Percentiles rank a stretch among this genome's conserved stretches.
These are phyloP conservation scores for Cyclopterus lumpus DNA, from an alignment of 2,797 vertebrate genomes.

Conservation along the genomic window DNA sequence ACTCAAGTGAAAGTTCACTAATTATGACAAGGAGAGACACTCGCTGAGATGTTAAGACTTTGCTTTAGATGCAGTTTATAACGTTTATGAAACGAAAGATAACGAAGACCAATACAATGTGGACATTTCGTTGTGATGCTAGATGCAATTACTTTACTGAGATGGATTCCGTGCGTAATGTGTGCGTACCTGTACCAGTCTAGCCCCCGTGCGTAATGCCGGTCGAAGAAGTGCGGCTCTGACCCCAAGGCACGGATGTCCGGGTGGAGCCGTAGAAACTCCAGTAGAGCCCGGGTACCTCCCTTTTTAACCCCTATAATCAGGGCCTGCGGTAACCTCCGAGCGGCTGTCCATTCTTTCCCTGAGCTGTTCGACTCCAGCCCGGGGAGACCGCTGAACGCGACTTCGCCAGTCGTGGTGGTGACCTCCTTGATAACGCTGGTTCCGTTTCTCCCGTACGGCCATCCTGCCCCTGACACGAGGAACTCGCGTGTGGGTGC, in stretches of 20 bases:
- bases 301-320: conserved; percentile 88
- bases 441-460: conserved; percentile 62
- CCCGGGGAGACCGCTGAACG: conserved; percentile 37
- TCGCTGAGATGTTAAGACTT: background rate
- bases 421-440: conserved; percentile 27
- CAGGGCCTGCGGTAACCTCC: conserved; percentile 84
- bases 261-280: conserved; percentile 87
- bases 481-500: conserved; percentile 48
- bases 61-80: background rate
- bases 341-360: conserved; percentile 81
- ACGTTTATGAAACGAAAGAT: background rate
- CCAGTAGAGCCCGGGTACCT: conserved; percentile 85
- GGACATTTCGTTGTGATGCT: background rate
- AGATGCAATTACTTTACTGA: background rate
- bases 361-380: conserved; percentile 70
- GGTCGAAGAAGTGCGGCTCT: conserved; percentile 88
- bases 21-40: background rate
- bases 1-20: background rate
- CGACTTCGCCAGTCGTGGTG: conserved; percentile 29
- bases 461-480: conserved; percentile 61
- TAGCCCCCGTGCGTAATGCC: conserved; percentile 86
- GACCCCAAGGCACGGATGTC: conserved; percentile 86
- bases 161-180: conserved; percentile 3
- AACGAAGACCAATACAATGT: accelerated
- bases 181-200: conserved; percentile 86